A percentile compares a stretch with the other conserved stretches of the same genome.
These are phyloP conservation scores for Anticlea derivata DNA, from an alignment of 2,888 invertebrate species.

Conservation along the genomic window DNA sequence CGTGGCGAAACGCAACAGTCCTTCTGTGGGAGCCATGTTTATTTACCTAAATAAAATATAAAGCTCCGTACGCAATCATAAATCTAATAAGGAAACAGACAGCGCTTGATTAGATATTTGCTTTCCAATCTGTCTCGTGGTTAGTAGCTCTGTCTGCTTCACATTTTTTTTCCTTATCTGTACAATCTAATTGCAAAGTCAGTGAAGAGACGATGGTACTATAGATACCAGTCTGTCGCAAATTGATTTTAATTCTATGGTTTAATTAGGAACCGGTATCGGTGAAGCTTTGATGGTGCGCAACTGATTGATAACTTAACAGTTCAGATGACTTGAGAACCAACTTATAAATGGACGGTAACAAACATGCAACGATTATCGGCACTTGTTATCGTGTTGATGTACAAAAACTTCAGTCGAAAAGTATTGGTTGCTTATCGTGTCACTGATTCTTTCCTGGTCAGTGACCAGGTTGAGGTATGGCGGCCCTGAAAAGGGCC, in stretches of 20 bases:
- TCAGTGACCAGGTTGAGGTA: too few species aligned
- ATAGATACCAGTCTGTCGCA: conserved; percentile 31
- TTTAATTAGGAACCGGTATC: conserved; percentile 16
- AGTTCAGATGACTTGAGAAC: not conserved
- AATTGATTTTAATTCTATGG: conserved; percentile 22
- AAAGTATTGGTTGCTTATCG: too few species aligned
- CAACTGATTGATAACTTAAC: conserved; percentile 17
- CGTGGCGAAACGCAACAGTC: too few species aligned
- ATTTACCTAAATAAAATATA: not conserved
- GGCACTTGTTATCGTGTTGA: too few species aligned
- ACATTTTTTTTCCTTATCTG: conserved; percentile 16
- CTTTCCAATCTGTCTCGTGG: not conserved
- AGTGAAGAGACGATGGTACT: conserved; percentile 33
- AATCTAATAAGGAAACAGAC: conserved; percentile 6
- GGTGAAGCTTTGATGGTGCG: conserved; percentile 16
- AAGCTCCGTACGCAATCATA: not conserved
- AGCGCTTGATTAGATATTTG: not conserved
- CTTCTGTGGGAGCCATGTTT: not conserved
- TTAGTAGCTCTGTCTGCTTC: not conserved
- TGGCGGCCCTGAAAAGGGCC: too few species aligned
- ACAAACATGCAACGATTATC: too few species aligned
- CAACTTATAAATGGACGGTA: too few species aligned
- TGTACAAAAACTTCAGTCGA: too few species aligned
- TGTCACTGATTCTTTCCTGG: too few species aligned
- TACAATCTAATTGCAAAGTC: conserved; percentile 33